Conservation (phyloP, 2,113 vertebrate genomes). For the Tinamus guttatus region DNA sequence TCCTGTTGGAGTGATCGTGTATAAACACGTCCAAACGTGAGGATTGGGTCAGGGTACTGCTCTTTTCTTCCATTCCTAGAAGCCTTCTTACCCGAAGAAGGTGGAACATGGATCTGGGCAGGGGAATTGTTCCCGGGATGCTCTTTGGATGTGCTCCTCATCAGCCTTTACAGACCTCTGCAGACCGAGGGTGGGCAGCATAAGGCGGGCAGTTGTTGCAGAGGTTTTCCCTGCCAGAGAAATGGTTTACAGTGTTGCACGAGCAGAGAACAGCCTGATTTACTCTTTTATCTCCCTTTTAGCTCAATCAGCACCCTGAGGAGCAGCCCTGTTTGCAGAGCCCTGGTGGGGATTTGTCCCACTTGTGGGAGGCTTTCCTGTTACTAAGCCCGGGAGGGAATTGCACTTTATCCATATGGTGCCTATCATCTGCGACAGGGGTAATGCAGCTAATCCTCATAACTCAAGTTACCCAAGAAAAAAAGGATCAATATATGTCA, state of each 20-base stretch:
- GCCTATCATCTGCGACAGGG: conserved; percentile 19
- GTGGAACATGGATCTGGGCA: not conserved
- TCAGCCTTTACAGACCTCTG: not conserved
- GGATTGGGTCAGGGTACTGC: not conserved
- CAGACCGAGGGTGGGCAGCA: not conserved
- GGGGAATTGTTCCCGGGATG: accelerated
- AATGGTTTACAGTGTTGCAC: not conserved
- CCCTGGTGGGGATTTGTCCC: not conserved
- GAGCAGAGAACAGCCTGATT: accelerated
- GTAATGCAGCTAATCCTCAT: conserved; percentile 32
- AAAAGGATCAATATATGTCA: not conserved
- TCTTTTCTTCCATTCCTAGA: accelerated
- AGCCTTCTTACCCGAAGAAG: not conserved
- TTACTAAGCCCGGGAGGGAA: not conserved
- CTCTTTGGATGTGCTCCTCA: no score
- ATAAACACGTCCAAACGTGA: not conserved
- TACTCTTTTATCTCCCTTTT: not conserved
- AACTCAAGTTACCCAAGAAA: not conserved
- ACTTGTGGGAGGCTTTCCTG: not conserved
- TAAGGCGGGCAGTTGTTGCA: not conserved
- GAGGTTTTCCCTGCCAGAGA: not conserved
- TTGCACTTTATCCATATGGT: conserved; percentile 23
- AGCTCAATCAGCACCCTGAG: not conserved
- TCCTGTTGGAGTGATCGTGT: not conserved
- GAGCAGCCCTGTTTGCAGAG: not conserved